Base-by-base conservation (phyloP, 2,888 invertebrate species). In the Dinocampus coccinellae region DNA sequence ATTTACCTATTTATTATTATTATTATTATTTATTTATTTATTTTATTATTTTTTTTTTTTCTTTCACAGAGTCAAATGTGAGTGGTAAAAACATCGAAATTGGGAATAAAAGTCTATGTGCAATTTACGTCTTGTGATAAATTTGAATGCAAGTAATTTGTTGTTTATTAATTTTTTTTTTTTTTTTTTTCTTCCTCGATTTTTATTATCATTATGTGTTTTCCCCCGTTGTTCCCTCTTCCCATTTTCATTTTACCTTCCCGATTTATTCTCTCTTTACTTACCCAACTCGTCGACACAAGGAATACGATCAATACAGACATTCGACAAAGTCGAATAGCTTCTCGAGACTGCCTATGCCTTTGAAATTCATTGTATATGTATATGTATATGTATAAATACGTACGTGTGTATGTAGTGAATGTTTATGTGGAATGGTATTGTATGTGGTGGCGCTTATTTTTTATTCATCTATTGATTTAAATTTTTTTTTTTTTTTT, bases 301-400 rank as follows among this genome's bases (percentile, higher is more conserved):
- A 75, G 71, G 68, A 63, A 42, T 64, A 70, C 72, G 75, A 77
- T 75, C 77, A 74, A 77, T 77, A 77, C 73, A 73, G 72, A 76
- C 75, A 61, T 73, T 77, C 70, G 71, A 74, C 71, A 16, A 6
- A 47, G 47, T 7, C n/a, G 16, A 47, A 47, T 47, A 47, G 47
- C 20, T 20, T 47, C n/a, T 69, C 70, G 60, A 68, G 67, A 65
- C 55, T 58, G 72, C 60, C 47, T 70, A 39, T 69, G 67, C 70
- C 60, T n/a, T n/a, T n/a, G n/a, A n/a, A n/a, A n/a, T n/a, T n/a
- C n/a, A n/a, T n/a, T n/a, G n/a, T n/a, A n/a, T 73, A 36, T 16
- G 39, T n/a, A 39, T 39, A 3, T n/a, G 16, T 3, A 47, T 47
- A 7, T 47, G 47, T 16, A 47, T 16, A 16, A n/a, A 6, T 47